Evolutionary conservation across 2,113 vertebrate species (phyloP).

Genomic region (Lepus timidus): DNA sequence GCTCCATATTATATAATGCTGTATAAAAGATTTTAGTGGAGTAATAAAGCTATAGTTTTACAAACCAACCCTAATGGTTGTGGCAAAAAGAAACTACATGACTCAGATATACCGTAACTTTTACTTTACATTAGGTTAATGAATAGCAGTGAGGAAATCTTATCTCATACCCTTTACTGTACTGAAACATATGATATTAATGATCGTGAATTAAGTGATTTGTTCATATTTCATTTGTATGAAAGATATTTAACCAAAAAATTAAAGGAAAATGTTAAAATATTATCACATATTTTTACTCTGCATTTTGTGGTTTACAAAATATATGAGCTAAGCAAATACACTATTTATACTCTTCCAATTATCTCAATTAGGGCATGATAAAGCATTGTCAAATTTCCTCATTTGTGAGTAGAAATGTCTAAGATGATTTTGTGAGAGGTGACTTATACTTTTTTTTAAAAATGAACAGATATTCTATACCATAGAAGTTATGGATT

Average conservation of each 20-base stretch:
- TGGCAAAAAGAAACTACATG: constrained; percentile 45
- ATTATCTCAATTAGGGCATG: background rate
- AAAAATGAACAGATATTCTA: background rate
- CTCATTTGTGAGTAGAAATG: background rate
- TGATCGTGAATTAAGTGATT: constrained; percentile 36
- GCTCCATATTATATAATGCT: constrained; percentile 45
- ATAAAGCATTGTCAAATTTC: background rate
- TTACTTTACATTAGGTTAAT: constrained; percentile 71
- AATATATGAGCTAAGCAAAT: background rate
- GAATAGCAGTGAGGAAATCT: constrained; percentile 57
- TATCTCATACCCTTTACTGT: background rate
- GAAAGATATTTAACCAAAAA: background rate
- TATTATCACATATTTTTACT: background rate
- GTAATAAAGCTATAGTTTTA: constrained; percentile 79
- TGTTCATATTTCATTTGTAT: background rate
- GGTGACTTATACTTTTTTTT: background rate
- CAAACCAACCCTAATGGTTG: constrained; percentile 72
- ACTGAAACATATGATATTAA: background rate
- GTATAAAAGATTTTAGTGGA: constrained; percentile 69
- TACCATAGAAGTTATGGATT: background rate
- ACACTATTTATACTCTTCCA: background rate
- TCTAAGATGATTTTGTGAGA: background rate
- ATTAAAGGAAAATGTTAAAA: background rate
- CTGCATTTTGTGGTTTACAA: background rate
- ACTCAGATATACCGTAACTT: constrained; percentile 58